Evolutionary conservation across 2,113 vertebrate species (phyloP), one percentile per base, ranked within the genome.

Genomic region (Mesitornis unicolor): DNA sequence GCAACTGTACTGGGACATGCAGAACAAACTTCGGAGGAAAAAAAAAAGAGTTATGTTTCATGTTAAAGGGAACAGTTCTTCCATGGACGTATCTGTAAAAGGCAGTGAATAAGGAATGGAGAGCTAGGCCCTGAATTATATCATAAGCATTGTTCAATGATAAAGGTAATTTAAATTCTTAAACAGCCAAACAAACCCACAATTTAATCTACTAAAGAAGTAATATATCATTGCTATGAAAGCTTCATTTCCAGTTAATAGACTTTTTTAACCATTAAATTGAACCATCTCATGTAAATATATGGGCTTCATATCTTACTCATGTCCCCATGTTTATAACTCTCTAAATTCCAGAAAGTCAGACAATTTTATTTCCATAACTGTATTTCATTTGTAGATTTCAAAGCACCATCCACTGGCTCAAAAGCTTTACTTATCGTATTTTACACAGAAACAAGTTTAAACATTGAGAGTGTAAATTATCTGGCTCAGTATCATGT

Each of bases 131-230:
- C 29, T 68, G 48, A 75, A 35, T 80, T 9, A 18, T 38, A 24
- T 24, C 3, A 18, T 64, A 73, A 65, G 1, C 28, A n/a, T 40
- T 48, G 8, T 53, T 89, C 67, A 65, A 3, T 1, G 0, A 57
- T 83, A 75, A 86, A 77, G 15, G 20, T 71, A 87, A 83, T 90
- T 87, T 64, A 70, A n/a, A 92, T 92, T 79, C 71, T 91, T 83
- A 75, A 91, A 50, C 42, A 56, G 29, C 5, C 22, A 60, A 67
- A 3, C 67, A 87, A 84, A 68, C 26, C 31, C 47, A 76, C 36
- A 76, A 80, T 42, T 92, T 57, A 65, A 63, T 84, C 63, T 70
- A 47, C 45, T 57, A 25, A 84, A 67, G 31, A 87, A 51, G 36
- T 80, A 80, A 47, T 68, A 47, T 68, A 56, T 12, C 5, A 31